These are phyloP conservation scores for Sycophila sp. DNA, from an alignment of 1,140 invertebrate species.

Conservation along the genomic window DNA sequence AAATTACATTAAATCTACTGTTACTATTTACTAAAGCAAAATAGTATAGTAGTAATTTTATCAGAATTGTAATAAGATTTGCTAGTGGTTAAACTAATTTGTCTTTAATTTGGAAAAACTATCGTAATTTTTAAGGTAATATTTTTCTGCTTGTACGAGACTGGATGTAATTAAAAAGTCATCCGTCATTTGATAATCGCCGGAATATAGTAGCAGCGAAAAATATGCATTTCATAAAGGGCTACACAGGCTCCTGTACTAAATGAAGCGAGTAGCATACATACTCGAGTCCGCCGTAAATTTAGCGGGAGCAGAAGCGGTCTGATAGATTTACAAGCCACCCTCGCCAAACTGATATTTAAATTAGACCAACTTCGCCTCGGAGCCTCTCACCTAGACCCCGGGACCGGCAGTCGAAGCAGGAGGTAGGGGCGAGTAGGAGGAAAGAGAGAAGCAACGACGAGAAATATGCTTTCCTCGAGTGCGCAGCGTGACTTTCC, in stretches of 20 bases:
- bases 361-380: constrained; percentile 64
- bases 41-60: too few relatives aligned
- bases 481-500: constrained; percentile 25
- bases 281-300: constrained; percentile 61
- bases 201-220: too few relatives aligned
- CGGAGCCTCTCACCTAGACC: constrained; percentile 33
- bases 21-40: too few relatives aligned
- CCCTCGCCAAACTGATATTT: constrained; percentile 66
- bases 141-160: too few relatives aligned
- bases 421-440: not conserved
- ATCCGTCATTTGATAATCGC: too few relatives aligned
- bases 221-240: too few relatives aligned
- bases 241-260: constrained; percentile 39
- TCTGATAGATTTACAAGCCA: constrained; percentile 67
- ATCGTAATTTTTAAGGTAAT: too few relatives aligned
- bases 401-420: constrained; percentile 41
- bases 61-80: too few relatives aligned
- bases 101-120: too few relatives aligned
- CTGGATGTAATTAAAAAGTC: too few relatives aligned
- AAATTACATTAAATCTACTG: too few relatives aligned
- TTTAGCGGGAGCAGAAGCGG: constrained; percentile 50
- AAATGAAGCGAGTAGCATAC: constrained; percentile 64
- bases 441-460: constrained; percentile 30
- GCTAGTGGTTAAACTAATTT: too few relatives aligned
- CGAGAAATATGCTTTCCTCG: constrained; percentile 44